Percentiles rank a stretch among this genome's conserved stretches.
Evolutionary conservation across 2,888 invertebrate species (phyloP).

Genomic region (Trilocha varians): DNA sequence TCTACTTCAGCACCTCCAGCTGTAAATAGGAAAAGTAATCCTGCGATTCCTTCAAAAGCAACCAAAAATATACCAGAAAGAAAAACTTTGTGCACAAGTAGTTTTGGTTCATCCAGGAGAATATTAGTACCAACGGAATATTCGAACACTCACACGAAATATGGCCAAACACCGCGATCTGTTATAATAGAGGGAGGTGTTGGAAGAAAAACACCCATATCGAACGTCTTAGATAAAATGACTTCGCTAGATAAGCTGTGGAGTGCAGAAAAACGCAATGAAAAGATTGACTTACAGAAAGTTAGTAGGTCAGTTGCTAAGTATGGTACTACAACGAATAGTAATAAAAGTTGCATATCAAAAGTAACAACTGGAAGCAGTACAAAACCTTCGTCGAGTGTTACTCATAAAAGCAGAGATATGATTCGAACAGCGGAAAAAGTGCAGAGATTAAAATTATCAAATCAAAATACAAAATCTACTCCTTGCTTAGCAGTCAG

Average conservation of each 20-base stretch:
- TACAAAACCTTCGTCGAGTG: slow-evolving; percentile 25
- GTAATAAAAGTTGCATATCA: slow-evolving; percentile 18
- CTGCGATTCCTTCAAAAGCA: slow-evolving; percentile 18
- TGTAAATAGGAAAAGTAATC: slow-evolving; percentile 44
- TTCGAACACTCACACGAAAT: slow-evolving; percentile 37
- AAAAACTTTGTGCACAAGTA: slow-evolving; percentile 48
- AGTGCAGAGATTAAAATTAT: slow-evolving; percentile 50
- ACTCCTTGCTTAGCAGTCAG: slow-evolving; percentile 39
- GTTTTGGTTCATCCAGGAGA: slow-evolving; percentile 59
- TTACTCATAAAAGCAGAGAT: slow-evolving; percentile 55
- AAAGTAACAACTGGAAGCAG: slow-evolving; percentile 15
- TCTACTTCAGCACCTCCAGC: slow-evolving; percentile 59
- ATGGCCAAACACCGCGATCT: slow-evolving; percentile 34
- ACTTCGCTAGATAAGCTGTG: slow-evolving; percentile 72
- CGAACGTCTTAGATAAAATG: slow-evolving; percentile 64
- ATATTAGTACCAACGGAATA: slow-evolving; percentile 61
- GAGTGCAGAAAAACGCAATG: slow-evolving; percentile 64
- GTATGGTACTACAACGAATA: slow-evolving; percentile 15
- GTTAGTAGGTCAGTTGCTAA: slow-evolving; percentile 32
- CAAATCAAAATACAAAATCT: slow-evolving; percentile 43
- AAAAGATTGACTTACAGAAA: slow-evolving; percentile 53
- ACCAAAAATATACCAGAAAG: slow-evolving; percentile 26
- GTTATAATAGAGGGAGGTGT: slow-evolving; percentile 62
- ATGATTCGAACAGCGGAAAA: slow-evolving; percentile 65
- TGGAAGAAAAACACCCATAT: slow-evolving; percentile 62